Evolutionary conservation across 2,888 invertebrate species (phyloP), one percentile per base, ranked within the genome.

Genomic region (Cataglyphis livida): DNA sequence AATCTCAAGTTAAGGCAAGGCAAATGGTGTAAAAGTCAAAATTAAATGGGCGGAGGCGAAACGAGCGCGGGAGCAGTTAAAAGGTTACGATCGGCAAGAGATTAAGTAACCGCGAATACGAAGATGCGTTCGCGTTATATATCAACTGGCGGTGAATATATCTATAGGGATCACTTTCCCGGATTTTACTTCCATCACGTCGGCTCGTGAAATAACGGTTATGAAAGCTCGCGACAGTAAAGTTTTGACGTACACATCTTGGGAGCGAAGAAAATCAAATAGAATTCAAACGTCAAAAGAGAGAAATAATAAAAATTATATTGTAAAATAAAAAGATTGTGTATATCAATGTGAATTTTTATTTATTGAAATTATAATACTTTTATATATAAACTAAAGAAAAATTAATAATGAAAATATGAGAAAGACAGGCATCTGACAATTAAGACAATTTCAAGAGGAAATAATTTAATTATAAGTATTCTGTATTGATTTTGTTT

Each of bases 11-110:
- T 65, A 71, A 79, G 76, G 57, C 59, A 38, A 44, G 44, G 73
- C 66, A 51, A 79, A 61, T 54, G 78, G 82, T 73, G 84, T 82
- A 79, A 84, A 84, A 84, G 85, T 82, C 85, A 61, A 82, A 85
- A 85, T 84, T 68, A 85, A 85, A 81, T 48, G 84, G 71, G 35
- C 70, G 64, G 44, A 51, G 64, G 62, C 65, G 78, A 71, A 83
- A 62, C 54, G 73, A 57, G 51, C 7, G 35, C 35, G 44, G 57
- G 71, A 25, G 41, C 57, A 57, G 65, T 71, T 79, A 79, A 70
- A 79, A 59, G 68, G 25, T 79, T 79, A 79, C 48, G 73, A 68
- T 54, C 32, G 28, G 35, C 71, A 28, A 44, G 65, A 48, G 38
- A 71, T 59, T 76, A 70, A 79, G 70, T 78, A 44, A 79, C 70